Evolutionary conservation across 2,888 invertebrate species (phyloP).

Genomic region (Coelinius sp.): DNA sequence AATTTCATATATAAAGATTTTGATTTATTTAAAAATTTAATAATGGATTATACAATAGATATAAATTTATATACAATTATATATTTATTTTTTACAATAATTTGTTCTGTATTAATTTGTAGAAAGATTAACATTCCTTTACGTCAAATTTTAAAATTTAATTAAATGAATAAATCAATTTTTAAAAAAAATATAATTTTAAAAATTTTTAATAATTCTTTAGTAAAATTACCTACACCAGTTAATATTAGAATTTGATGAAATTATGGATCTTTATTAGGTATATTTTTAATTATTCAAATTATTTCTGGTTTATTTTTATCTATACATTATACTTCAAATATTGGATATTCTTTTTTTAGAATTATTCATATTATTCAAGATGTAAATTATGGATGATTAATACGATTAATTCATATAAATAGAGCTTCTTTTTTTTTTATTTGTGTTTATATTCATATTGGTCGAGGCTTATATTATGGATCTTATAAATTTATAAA

Average conservation of each 20-base stretch:
- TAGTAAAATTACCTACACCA: conserved; percentile 76
- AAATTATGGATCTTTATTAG: conserved; percentile 80
- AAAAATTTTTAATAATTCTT: conserved; percentile 75
- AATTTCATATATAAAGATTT: conserved; percentile 32
- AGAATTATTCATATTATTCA: conserved; percentile 80
- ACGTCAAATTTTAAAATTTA: conserved; percentile 61
- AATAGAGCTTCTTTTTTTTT: conserved; percentile 84
- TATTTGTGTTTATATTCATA: conserved; percentile 79
- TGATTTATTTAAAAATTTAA: conserved; percentile 35
- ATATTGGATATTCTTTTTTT: conserved; percentile 77
- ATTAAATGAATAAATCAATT: conserved; percentile 54
- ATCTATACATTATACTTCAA: conserved; percentile 79
- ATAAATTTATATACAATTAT: conserved; percentile 64
- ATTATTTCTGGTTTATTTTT: conserved; percentile 79
- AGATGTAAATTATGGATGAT: conserved; percentile 80
- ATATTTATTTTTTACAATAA: conserved; percentile 76
- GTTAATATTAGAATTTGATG: conserved; percentile 77
- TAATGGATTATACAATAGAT: conserved; percentile 28
- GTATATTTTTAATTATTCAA: conserved; percentile 77
- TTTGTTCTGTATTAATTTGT: conserved; percentile 75
- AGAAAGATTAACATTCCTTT: conserved; percentile 74
- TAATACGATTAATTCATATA: conserved; percentile 78
- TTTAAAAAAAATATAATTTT: conserved; percentile 59
- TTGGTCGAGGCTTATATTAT: conserved; percentile 78
- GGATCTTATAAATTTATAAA: conserved; percentile 76